Evolutionary conservation across 2,797 vertebrate species (phyloP).

Genomic region (Salmo trutta): DNA sequence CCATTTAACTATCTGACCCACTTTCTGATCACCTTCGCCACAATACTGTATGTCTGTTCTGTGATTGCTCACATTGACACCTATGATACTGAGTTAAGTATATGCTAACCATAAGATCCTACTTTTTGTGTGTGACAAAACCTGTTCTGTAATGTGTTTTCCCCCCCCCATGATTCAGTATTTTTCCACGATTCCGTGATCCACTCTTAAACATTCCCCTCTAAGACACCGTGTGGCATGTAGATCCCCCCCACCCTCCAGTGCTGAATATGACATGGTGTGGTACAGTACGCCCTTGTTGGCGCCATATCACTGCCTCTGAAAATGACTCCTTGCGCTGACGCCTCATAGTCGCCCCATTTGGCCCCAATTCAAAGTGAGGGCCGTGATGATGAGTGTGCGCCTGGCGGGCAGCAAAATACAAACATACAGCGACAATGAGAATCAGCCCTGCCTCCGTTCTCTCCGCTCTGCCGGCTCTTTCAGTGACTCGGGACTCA

Average conservation of each 20-base stretch:
- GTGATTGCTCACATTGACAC: not conserved
- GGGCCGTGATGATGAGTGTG: constrained; percentile 38
- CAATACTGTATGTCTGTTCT: not conserved
- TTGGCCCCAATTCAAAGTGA: constrained; percentile 50
- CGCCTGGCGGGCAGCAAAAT: constrained; percentile 46
- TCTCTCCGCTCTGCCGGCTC: constrained; percentile 41
- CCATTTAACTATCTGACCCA: not conserved
- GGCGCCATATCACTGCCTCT: constrained; percentile 31
- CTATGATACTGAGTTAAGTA: not conserved
- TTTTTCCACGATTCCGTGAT: not conserved
- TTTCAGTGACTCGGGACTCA: constrained; percentile 61
- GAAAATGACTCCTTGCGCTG: constrained; percentile 34
- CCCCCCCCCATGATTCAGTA: not conserved
- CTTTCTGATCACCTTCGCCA: not conserved
- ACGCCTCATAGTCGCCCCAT: constrained; percentile 39
- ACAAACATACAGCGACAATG: constrained; percentile 66
- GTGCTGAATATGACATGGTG: not conserved
- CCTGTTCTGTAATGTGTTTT: not conserved
- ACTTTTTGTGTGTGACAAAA: not conserved
- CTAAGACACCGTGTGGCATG: not conserved
- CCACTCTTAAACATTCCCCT: not conserved
- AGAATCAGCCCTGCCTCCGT: constrained; percentile 58
- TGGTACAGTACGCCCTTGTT: constrained; percentile 22
- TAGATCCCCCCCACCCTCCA: not conserved
- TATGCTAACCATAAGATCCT: not conserved